Conservation (phyloP, 2,113 vertebrate genomes). For the Trinectes maculatus region DNA sequence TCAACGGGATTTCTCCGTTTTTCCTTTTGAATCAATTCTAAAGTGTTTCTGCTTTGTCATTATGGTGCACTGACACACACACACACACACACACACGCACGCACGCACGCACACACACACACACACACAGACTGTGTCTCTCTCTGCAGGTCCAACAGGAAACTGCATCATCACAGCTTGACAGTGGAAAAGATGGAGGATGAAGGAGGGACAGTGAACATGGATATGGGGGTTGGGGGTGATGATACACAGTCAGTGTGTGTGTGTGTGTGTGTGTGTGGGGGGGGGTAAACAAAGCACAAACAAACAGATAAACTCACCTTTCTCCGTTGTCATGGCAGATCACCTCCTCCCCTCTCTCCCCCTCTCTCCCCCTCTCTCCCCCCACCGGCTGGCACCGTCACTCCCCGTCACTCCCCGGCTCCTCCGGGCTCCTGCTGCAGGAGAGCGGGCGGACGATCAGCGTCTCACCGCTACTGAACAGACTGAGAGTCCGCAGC, state of each 20-base stretch:
- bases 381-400: constrained; percentile 17
- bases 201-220: not conserved
- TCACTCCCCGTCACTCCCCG: constrained; percentile 43
- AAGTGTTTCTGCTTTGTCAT: too few species aligned
- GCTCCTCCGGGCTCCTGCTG: constrained; percentile 24
- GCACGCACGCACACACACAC: not conserved
- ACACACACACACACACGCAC: not conserved
- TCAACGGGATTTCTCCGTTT: too few species aligned
- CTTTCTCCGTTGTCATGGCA: constrained; percentile 52
- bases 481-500: not conserved
- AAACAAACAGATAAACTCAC: constrained; percentile 51
- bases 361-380: not conserved
- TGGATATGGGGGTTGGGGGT: too few species aligned
- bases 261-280: too few species aligned
- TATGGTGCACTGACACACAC: too few species aligned
- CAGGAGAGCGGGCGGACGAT: constrained; percentile 1
- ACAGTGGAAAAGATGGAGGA: constrained; percentile 1
- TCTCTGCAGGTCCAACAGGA: too few species aligned
- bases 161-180: not conserved
- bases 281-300: not conserved
- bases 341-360: constrained; percentile 5
- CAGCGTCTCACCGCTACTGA: not conserved
- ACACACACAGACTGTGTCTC: not conserved
- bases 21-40: too few species aligned
- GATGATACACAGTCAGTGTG: too few species aligned